phyloP scores from a whole-genome alignment of 2,113 vertebrate species.

The Hepsetus odoe region DNA sequence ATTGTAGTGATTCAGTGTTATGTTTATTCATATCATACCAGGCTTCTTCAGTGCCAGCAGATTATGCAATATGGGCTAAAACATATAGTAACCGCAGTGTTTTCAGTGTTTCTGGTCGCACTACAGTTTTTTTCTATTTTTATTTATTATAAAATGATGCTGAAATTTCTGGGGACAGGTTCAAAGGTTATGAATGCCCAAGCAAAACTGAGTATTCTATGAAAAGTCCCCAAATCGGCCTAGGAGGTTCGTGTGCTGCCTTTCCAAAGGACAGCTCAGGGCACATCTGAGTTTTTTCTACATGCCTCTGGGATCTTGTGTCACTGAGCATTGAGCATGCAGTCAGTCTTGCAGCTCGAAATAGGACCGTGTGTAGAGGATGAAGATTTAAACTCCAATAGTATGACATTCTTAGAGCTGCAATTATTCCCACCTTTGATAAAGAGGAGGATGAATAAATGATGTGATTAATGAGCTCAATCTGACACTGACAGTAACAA shows the following conservation, averaged over 20 bases:
- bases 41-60: neutral
- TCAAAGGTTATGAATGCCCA: neutral
- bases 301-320: conserved; percentile 7
- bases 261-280: neutral
- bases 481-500: no score
- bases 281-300: conserved; percentile 6
- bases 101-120: neutral
- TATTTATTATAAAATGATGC: neutral
- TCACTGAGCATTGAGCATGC: conserved; percentile 34
- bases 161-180: neutral
- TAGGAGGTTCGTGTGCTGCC: neutral
- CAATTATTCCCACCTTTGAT: neutral
- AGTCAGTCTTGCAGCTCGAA: conserved; percentile 22
- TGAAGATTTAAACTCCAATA: neutral
- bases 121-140: neutral
- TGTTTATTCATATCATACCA: neutral
- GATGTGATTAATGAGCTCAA: no score
- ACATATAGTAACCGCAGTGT: neutral
- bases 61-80: neutral
- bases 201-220: neutral
- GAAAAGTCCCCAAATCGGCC: neutral
- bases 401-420: neutral
- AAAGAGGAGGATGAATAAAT: no score
- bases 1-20: conserved; percentile 12
- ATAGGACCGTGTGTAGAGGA: conserved; percentile 19